Evolutionary conservation across 2,888 invertebrate species (phyloP).

Genomic region (Trachelus stipa): DNA sequence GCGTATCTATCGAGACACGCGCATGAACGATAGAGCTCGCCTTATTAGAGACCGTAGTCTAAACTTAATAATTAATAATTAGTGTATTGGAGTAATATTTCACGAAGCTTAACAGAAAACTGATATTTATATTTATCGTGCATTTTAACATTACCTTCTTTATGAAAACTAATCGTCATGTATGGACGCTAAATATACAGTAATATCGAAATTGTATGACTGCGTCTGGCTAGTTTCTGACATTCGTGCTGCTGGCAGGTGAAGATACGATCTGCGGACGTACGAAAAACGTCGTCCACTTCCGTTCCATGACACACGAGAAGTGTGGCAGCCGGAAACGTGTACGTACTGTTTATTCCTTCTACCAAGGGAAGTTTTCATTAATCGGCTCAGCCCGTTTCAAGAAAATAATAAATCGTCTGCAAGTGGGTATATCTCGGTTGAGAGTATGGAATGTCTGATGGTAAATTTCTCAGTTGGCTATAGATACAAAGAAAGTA

Average conservation of each 20-base stretch:
- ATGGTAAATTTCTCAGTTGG: neutral
- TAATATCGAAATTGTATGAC: slow-evolving; percentile 20
- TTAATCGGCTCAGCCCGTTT: neutral
- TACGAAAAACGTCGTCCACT: slow-evolving; percentile 4
- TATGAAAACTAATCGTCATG: neutral
- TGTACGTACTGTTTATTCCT: neutral
- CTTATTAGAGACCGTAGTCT: neutral
- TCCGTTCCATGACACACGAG: neutral
- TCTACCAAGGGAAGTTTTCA: neutral
- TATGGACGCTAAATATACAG: neutral
- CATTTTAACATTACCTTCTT: neutral
- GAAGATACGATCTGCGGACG: slow-evolving; percentile 32
- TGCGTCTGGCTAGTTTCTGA: slow-evolving; percentile 28
- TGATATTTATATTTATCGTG: neutral
- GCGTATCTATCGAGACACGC: neutral
- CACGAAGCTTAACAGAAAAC: neutral
- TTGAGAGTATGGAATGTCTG: neutral
- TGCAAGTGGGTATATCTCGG: neutral
- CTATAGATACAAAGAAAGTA: neutral
- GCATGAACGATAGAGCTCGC: neutral
- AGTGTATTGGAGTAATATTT: neutral
- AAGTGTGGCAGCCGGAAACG: neutral
- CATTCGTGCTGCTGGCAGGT: slow-evolving; percentile 26
- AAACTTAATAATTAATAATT: neutral
- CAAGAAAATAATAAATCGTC: neutral